These are phyloP conservation scores for Hypercompe scribonia DNA, from an alignment of 2,888 invertebrate species.

Conservation along the genomic window DNA sequence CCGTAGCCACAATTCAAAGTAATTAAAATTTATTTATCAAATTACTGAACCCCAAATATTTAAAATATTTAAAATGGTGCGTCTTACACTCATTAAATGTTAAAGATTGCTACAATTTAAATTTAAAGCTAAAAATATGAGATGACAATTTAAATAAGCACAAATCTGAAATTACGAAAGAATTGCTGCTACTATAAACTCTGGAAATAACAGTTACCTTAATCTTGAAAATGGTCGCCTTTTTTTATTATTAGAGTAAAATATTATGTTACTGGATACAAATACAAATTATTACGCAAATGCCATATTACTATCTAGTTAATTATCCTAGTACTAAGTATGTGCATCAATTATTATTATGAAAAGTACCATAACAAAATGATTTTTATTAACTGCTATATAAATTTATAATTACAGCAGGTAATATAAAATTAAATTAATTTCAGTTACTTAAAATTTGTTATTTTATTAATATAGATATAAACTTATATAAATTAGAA, in stretches of 20 bases:
- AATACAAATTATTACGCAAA: background rate
- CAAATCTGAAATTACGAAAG: background rate
- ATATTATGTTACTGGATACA: background rate
- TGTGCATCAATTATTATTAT: too few species aligned
- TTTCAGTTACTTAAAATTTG: too few species aligned
- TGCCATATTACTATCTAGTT: background rate
- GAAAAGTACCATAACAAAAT: too few species aligned
- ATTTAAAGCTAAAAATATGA: background rate
- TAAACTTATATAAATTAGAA: too few species aligned
- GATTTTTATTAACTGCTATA: too few species aligned
- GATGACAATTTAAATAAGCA: background rate
- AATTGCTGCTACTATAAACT: background rate
- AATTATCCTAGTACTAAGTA: too few species aligned
- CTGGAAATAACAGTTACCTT: background rate
- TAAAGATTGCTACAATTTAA: conserved; percentile 13
- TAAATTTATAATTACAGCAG: background rate
- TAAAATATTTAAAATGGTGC: conserved; percentile 56
- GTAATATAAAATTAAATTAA: background rate
- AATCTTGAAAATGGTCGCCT: conserved; percentile 12
- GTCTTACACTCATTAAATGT: conserved; percentile 33
- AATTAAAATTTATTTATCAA: conserved; percentile 85
- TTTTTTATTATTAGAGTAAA: background rate
- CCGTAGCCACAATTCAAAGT: conserved; percentile 67
- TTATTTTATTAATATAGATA: too few species aligned
- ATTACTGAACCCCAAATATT: conserved; percentile 71